Percentiles rank a stretch among this genome's conserved stretches.
phyloP scores from a whole-genome alignment of 1,140 invertebrate genomes.

The Rhizoglyphus robini region DNA sequence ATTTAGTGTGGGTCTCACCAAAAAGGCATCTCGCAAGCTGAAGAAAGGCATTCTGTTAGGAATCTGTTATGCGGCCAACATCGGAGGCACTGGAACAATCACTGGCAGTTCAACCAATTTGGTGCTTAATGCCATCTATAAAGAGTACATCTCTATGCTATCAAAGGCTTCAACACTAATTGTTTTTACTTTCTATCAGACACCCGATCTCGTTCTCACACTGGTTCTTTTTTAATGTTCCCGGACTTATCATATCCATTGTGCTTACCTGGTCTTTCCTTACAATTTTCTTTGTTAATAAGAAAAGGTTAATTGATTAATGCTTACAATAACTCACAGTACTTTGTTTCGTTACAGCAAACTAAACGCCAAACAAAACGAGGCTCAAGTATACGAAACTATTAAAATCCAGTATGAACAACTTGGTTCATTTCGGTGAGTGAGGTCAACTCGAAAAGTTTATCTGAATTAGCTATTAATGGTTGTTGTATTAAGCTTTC shows the following conservation, averaged over 20 bases:
- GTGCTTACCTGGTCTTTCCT: conserved; percentile 52
- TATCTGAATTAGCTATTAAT: no score
- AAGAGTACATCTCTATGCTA: conserved; percentile 37
- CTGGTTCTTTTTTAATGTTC: conserved; percentile 53
- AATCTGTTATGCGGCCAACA: conserved; percentile 60
- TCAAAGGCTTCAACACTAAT: neutral
- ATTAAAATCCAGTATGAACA: conserved; percentile 24
- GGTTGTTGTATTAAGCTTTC: no score
- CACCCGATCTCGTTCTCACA: conserved; percentile 50
- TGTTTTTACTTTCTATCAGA: conserved; percentile 20
- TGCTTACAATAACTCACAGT: conserved; percentile 4
- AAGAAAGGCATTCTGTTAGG: conserved; percentile 41
- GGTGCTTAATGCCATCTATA: conserved; percentile 60
- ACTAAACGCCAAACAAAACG: conserved; percentile 20
- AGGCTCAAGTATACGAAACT: conserved; percentile 19
- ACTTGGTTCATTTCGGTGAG: conserved; percentile 24
- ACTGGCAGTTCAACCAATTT: conserved; percentile 80
- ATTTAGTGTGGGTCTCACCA: neutral
- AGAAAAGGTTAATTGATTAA: neutral
- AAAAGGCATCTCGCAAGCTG: neutral
- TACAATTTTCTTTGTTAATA: conserved; percentile 54
- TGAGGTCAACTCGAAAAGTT: no score
- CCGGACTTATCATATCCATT: conserved; percentile 55
- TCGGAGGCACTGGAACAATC: conserved; percentile 69
- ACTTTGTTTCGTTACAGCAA: neutral